Percentiles rank a stretch among this genome's conserved stretches.
Evolutionary conservation across 2,797 vertebrate species (phyloP).

Genomic region (Apogon hyalosoma): DNA sequence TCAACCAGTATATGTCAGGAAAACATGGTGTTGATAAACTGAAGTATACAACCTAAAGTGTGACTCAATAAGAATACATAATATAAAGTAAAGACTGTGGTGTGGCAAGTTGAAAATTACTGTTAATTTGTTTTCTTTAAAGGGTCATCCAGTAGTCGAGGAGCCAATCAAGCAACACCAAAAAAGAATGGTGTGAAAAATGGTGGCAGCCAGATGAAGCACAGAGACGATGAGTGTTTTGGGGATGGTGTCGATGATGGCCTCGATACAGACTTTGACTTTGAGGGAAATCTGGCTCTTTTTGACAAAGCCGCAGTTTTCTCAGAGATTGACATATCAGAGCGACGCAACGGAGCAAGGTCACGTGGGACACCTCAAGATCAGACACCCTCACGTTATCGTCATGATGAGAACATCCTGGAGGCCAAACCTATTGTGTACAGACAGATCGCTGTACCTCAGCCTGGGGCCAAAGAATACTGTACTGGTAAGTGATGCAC

Average conservation of each 20-base stretch:
- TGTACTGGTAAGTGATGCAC: slow-evolving; percentile 84
- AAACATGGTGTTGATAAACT: no score
- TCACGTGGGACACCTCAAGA: slow-evolving; percentile 91
- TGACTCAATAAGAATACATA: no score
- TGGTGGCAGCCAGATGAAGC: slow-evolving; percentile 91
- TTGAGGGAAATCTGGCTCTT: slow-evolving; percentile 96
- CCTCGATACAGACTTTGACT: slow-evolving; percentile 96
- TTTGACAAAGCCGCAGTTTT: slow-evolving; percentile 98
- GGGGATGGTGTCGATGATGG: slow-evolving; percentile 93
- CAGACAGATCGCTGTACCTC: slow-evolving; percentile 93
- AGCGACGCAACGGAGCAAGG: slow-evolving; percentile 89
- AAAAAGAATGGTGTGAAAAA: slow-evolving; percentile 97
- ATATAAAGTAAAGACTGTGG: background rate
- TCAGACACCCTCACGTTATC: slow-evolving; percentile 89
- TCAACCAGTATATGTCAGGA: no score
- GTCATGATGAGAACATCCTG: slow-evolving; percentile 97
- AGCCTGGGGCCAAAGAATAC: slow-evolving; percentile 90
- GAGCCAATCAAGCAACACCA: slow-evolving; percentile 92
- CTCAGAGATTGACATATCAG: slow-evolving; percentile 94
- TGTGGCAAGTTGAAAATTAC: background rate
- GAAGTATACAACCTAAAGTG: no score
- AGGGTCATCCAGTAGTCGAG: slow-evolving; percentile 97
- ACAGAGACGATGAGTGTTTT: slow-evolving; percentile 96
- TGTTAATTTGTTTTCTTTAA: slow-evolving; percentile 9
- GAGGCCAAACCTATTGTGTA: slow-evolving; percentile 95